These are phyloP conservation scores for Eubucco bourcierii DNA, from an alignment of 2,113 vertebrate genomes.

Conservation along the genomic window DNA sequence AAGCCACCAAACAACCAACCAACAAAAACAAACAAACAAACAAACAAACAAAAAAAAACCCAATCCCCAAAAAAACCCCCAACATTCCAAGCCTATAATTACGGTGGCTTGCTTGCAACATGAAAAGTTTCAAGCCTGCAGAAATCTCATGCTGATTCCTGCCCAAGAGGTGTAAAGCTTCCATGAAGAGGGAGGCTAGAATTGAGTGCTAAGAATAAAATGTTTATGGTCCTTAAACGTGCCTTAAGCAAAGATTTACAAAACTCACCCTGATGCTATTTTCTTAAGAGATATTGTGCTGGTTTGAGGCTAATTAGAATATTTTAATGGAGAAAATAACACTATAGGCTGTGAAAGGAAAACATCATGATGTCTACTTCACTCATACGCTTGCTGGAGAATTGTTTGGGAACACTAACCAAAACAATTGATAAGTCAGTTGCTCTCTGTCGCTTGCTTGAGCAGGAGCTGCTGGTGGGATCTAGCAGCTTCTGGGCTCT, in stretches of 20 bases:
- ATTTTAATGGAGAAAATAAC: too few relatives aligned
- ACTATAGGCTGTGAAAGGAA: too few relatives aligned
- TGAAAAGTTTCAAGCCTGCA: background rate
- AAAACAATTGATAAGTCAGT: too few relatives aligned
- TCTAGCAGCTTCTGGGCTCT: too few relatives aligned
- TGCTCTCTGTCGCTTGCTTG: too few relatives aligned
- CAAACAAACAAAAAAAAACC: too few relatives aligned
- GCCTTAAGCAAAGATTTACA: conserved; percentile 21
- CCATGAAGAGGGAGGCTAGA: background rate
- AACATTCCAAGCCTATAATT: background rate
- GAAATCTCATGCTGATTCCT: background rate
- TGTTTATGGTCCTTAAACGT: background rate
- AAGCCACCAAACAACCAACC: too few relatives aligned
- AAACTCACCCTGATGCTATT: conserved; percentile 21
- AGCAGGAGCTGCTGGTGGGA: too few relatives aligned
- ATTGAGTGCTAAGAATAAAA: background rate
- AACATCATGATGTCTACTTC: too few relatives aligned
- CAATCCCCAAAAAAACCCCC: background rate
- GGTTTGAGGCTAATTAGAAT: too few relatives aligned
- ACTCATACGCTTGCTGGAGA: too few relatives aligned
- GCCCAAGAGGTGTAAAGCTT: background rate
- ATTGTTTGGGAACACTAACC: too few relatives aligned
- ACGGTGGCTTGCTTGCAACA: background rate
- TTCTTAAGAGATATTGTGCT: conserved; percentile 27
- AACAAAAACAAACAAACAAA: background rate